Evolutionary conservation across 2,888 invertebrate genomes (phyloP).

Genomic region (Meandrusa payeni): DNA sequence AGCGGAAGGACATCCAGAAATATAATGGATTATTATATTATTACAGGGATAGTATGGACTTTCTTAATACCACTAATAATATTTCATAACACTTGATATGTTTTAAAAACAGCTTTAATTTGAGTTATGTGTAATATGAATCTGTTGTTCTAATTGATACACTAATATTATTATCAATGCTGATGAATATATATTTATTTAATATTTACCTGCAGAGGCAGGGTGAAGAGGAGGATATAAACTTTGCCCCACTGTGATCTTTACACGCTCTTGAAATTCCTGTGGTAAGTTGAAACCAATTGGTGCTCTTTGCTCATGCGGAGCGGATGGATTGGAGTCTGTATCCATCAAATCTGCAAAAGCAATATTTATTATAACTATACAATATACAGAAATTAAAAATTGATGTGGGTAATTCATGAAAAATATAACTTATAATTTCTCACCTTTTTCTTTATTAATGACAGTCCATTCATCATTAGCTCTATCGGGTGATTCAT

Average conservation of each 20-base stretch:
- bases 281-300: slow-evolving; percentile 57
- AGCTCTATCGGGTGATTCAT: slow-evolving; percentile 49
- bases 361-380: too few relatives aligned
- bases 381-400: too few relatives aligned
- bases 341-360: slow-evolving; percentile 50
- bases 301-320: slow-evolving; percentile 32
- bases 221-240: slow-evolving; percentile 61
- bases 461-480: slow-evolving; percentile 67
- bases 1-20: too few relatives aligned
- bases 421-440: background rate
- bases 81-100: too few relatives aligned
- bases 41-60: too few relatives aligned
- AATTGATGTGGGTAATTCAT: too few relatives aligned
- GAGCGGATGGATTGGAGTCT: slow-evolving; percentile 33
- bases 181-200: too few relatives aligned
- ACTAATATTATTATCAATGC: too few relatives aligned
- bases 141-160: too few relatives aligned
- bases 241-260: slow-evolving; percentile 39
- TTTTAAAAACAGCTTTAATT: background rate
- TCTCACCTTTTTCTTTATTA: slow-evolving; percentile 63
- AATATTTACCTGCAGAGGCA: slow-evolving; percentile 57
- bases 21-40: too few relatives aligned
- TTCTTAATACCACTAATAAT: too few relatives aligned
- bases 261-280: slow-evolving; percentile 53
- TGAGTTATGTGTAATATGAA: too few relatives aligned